These are phyloP conservation scores for Aporrectodea caliginosa DNA, from an alignment of 1,140 invertebrate species.

Conservation along the genomic window DNA sequence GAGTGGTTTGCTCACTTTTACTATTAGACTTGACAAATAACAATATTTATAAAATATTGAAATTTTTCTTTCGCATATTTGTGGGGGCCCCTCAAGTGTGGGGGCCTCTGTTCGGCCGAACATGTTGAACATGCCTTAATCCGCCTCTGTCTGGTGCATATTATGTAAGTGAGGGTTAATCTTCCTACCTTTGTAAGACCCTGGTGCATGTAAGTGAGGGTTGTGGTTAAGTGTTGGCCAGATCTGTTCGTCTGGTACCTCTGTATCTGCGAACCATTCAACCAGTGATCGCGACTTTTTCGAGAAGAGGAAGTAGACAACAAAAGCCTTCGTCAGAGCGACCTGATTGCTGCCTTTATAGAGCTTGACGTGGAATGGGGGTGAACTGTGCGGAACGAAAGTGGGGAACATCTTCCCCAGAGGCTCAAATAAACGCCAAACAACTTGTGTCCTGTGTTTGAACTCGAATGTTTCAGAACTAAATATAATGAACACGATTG, in stretches of 20 bases:
- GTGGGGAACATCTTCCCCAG: background rate
- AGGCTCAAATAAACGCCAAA: background rate
- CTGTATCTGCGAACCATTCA: conserved; percentile 26
- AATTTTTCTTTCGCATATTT: no score
- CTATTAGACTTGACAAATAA: no score
- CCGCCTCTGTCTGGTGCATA: no score
- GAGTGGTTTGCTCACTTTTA: no score
- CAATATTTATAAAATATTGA: no score
- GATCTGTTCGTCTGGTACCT: conserved; percentile 28
- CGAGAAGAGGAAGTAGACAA: conserved; percentile 29
- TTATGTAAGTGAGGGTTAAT: no score
- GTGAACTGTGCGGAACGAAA: background rate
- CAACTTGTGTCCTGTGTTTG: no score
- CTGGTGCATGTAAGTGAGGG: conserved; percentile 33
- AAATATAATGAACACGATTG: no score
- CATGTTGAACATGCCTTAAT: no score
- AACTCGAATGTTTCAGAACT: no score
- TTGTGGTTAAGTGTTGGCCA: conserved; percentile 38
- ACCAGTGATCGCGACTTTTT: conserved; percentile 24
- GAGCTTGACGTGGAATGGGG: conserved; percentile 24
- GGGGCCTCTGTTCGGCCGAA: no score
- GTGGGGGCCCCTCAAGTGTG: no score
- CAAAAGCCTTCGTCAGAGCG: conserved; percentile 24
- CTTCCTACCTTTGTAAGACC: conserved; percentile 33
- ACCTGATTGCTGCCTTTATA: conserved; percentile 32